Base-by-base conservation (phyloP, 2,888 invertebrate species). In the Helleia helle region DNA sequence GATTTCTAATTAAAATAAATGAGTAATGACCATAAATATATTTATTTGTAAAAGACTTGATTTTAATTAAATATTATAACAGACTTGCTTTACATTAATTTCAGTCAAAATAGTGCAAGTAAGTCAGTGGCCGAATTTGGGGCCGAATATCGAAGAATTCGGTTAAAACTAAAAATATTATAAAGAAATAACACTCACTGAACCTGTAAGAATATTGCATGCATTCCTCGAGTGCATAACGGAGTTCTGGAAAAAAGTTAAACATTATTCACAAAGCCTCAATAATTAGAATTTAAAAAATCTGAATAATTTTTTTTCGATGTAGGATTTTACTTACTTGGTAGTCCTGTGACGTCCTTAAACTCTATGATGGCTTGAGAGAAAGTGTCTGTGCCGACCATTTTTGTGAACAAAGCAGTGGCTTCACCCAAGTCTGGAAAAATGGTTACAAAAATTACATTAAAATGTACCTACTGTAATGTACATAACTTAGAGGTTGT, bases 401-500 rank as follows among this genome's bases (percentile, higher is more conserved):
- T 17, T 18, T 42, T 27, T 9, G 47, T 48, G 3, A 48, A 39
- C 1, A 38, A 38, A 1, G 24, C n/a, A 2, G 49, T 58, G 0
- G 66, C 74, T 2, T 66, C 64, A 0, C 65, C 67, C 1, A 69
- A 51, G 11, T 66, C 77, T 76, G 55, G 1, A 57, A 50, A 38
- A 41, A 17, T 15, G n/a, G n/a, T 36, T 13, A n/a, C 12, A 18
- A 4, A 8, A 5, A 22, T 22, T 7, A 22, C 5, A 22, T 22
- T 8, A 22, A 22, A 18, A 18, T 18, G 7, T 7, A 3, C 15
- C 15, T 3, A 15, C 15, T 15, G 15, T 15, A 3, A 15, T 3
- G 15, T 3, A 3, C 3, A 15, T 2, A 5, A 22, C 1, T 5
- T 22, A 22, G 8, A 22, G 2, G 5, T 2, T 5, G 8, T 5